Conservation (phyloP, 2,113 vertebrate genomes). For the Thunnus thynnus region DNA sequence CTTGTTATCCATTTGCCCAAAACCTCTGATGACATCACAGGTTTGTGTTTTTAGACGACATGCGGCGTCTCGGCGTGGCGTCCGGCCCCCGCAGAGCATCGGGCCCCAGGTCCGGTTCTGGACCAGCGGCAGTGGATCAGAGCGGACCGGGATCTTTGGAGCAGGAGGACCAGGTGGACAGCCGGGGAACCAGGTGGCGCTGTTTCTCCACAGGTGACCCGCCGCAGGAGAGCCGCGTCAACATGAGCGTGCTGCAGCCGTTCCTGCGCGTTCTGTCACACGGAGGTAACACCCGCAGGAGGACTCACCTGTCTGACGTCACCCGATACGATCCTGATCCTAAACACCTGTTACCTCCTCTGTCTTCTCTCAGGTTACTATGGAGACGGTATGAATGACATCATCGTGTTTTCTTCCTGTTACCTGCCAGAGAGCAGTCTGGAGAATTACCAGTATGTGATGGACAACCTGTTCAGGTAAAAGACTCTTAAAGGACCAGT, state of each 20-base stretch:
- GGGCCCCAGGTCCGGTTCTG: neutral
- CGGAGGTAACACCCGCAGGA: conserved; percentile 79
- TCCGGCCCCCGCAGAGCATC: neutral
- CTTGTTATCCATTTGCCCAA: neutral
- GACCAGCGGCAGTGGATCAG: conserved; percentile 28
- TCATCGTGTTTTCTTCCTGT: conserved; percentile 89
- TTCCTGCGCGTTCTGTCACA: conserved; percentile 87
- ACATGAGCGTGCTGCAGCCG: conserved; percentile 86
- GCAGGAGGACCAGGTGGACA: conserved; percentile 80
- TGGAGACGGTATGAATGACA: conserved; percentile 84
- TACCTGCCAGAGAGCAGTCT: conserved; percentile 85
- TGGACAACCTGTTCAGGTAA: conserved; percentile 91
- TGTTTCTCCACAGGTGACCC: conserved; percentile 80
- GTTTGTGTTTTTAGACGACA: conserved; percentile 77
- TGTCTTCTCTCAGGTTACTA: conserved; percentile 85
- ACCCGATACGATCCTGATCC: neutral
- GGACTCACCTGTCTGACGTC: neutral
- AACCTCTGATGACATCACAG: neutral
- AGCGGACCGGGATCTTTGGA: conserved; percentile 65
- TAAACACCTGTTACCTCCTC: neutral
- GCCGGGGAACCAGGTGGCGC: conserved; percentile 84
- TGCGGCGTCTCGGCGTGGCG: conserved; percentile 68
- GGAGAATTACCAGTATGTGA: conserved; percentile 85
- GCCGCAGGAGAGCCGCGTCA: conserved; percentile 78
- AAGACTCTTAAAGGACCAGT: too few species aligned